phyloP scores from a whole-genome alignment of 2,888 invertebrate species.

The Chouioia cunea region DNA sequence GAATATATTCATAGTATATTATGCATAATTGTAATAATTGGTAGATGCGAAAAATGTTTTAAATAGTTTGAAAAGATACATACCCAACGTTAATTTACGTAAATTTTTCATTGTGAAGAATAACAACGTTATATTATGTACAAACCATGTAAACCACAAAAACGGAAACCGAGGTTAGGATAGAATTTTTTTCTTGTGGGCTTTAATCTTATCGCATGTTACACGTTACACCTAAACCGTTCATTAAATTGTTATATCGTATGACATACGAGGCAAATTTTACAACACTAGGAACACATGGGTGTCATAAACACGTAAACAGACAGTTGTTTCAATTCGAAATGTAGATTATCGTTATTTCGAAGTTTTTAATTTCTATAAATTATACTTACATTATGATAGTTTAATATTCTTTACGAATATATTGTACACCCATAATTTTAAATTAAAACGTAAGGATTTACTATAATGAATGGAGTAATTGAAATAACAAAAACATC shows the following conservation, averaged over 20 bases:
- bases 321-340: neutral
- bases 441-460: conserved; percentile 3
- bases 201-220: too few species aligned
- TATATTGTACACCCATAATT: conserved; percentile 12
- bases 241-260: neutral
- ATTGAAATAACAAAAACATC: conserved; percentile 7
- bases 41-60: neutral
- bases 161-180: conserved; percentile 15
- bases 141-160: neutral
- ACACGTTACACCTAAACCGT: too few species aligned
- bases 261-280: conserved; percentile 4
- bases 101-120: neutral
- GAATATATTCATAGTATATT: neutral
- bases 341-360: neutral
- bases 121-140: conserved; percentile 2
- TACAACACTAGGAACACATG: neutral
- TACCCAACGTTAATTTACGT: neutral
- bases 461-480: neutral
- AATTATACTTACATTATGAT: conserved; percentile 21
- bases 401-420: neutral
- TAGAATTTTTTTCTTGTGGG: neutral
- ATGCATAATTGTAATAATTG: neutral
- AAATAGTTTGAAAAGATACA: conserved; percentile 2
- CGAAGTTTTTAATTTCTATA: neutral
- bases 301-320: neutral